Evolutionary conservation across 2,888 invertebrate genomes (phyloP).

Genomic region (Trichopoda pennipes): DNA sequence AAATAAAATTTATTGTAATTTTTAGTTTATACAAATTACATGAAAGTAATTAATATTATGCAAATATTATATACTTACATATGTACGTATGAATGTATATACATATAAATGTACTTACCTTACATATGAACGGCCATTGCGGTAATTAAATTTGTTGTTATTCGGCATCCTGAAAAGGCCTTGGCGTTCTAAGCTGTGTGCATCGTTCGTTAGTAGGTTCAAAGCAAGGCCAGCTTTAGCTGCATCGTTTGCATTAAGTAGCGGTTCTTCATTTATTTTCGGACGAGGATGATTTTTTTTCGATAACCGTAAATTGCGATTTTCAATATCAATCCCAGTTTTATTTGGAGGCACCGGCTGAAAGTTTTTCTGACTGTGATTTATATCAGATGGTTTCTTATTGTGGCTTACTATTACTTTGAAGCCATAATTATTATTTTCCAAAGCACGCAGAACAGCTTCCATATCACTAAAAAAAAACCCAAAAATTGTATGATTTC

Average conservation of each 20-base stretch:
- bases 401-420: conserved; percentile 64
- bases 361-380: conserved; percentile 16
- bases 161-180: conserved; percentile 63
- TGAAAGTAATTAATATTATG: no score
- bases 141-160: conserved; percentile 70
- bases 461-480: conserved; percentile 70
- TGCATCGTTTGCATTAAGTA: not conserved
- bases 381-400: conserved; percentile 2
- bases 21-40: no score
- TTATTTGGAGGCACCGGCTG: conserved; percentile 22
- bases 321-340: conserved; percentile 68
- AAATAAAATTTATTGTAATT: no score
- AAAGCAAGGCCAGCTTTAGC: conserved; percentile 66
- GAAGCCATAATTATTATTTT: conserved; percentile 71
- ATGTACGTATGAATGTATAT: no score
- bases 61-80: no score
- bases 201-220: conserved; percentile 71
- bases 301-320: conserved; percentile 72
- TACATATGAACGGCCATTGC: conserved; percentile 72
- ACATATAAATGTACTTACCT: conserved; percentile 72
- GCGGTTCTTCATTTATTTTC: conserved; percentile 63
- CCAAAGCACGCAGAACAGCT: conserved; percentile 69
- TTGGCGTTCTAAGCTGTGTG: conserved; percentile 74
- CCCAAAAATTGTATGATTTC: no score
- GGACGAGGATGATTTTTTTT: conserved; percentile 71